Conservation (phyloP, 2,888 invertebrate species). For the Cecidostiba fungosa region DNA sequence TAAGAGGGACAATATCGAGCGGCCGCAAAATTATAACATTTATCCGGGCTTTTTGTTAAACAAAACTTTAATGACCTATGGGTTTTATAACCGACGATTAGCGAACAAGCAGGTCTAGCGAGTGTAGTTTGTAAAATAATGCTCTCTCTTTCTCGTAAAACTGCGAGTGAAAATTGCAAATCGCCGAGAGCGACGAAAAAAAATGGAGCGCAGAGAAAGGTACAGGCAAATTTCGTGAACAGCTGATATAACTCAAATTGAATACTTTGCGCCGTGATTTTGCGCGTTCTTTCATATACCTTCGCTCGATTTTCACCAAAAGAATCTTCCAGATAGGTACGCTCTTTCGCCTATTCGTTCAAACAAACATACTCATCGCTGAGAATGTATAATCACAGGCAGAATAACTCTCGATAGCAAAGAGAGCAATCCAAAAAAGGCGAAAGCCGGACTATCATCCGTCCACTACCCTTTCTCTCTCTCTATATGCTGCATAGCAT, state of each 20-base stretch:
- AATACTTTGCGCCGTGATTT: no score
- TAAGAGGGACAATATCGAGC: neutral
- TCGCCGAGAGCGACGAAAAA: neutral
- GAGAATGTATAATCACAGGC: neutral
- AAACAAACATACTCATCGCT: neutral
- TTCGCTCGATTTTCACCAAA: neutral
- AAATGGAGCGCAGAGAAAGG: neutral
- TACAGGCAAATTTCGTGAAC: neutral
- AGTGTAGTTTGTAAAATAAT: conserved; percentile 15
- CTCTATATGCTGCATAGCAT: neutral
- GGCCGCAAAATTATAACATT: neutral
- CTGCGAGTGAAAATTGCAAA: no score
- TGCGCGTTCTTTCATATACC: no score
- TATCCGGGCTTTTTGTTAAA: neutral
- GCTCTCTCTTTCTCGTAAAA: neutral
- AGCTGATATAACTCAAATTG: no score
- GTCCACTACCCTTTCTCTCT: neutral
- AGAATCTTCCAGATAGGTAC: neutral
- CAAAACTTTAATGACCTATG: conserved; percentile 8
- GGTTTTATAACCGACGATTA: neutral
- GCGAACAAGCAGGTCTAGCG: conserved; percentile 4
- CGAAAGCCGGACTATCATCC: neutral
- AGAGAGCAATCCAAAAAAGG: neutral
- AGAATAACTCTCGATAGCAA: neutral
- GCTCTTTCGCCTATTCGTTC: no score